Conservation (phyloP, 2,797 vertebrate species). For the Dendrocincla tyrannina region DNA sequence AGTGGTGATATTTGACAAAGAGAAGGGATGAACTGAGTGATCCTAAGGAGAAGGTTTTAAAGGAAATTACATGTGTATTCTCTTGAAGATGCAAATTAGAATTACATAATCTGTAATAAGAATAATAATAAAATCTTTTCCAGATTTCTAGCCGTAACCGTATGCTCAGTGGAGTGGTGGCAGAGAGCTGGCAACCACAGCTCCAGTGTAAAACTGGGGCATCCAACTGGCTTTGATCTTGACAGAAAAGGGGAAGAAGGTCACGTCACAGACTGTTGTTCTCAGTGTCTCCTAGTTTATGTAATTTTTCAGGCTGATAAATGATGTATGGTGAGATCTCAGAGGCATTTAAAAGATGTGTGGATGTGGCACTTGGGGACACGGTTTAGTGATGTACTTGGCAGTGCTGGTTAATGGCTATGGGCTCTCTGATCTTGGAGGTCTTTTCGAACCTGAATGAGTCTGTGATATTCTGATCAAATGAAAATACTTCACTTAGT, state of each 20-base stretch:
- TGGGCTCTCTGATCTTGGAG: neutral
- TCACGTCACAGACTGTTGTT: neutral
- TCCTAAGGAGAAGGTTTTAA: neutral
- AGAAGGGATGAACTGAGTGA: neutral
- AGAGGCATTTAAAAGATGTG: neutral
- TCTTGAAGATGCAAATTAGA: constrained; percentile 18
- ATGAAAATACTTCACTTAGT: neutral
- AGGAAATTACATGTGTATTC: neutral
- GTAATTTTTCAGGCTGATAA: neutral
- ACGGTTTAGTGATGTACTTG: neutral
- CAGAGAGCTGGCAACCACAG: neutral
- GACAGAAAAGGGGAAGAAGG: neutral
- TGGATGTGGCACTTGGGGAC: neutral
- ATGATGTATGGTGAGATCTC: neutral
- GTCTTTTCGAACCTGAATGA: neutral
- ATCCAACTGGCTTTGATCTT: constrained; percentile 48
- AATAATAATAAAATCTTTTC: neutral
- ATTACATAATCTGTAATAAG: constrained; percentile 20
- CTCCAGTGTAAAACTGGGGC: neutral
- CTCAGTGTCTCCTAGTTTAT: neutral
- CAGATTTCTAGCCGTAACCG: neutral
- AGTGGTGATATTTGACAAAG: neutral
- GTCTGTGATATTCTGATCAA: neutral
- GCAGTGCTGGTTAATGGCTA: neutral
- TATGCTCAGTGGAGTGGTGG: neutral